These are phyloP conservation scores for Arothron firmamentum DNA, from an alignment of 2,113 vertebrate genomes.

Conservation along the genomic window DNA sequence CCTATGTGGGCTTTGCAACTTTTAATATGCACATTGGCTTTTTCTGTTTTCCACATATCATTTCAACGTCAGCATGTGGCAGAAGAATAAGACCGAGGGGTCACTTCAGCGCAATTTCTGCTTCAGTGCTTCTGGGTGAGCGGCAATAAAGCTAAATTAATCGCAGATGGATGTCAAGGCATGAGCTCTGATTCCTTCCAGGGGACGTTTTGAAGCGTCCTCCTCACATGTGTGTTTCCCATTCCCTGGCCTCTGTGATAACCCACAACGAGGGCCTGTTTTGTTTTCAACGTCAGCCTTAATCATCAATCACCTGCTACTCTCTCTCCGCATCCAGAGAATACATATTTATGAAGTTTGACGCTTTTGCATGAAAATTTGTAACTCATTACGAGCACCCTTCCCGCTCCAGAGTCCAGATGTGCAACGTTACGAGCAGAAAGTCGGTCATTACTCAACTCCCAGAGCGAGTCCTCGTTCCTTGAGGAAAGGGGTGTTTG, in stretches of 20 bases:
- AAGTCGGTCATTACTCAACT: slow-evolving; percentile 29
- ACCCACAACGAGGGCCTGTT: slow-evolving; percentile 28
- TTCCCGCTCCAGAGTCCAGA: slow-evolving; percentile 58
- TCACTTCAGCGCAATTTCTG: slow-evolving; percentile 33
- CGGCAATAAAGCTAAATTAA: slow-evolving; percentile 55
- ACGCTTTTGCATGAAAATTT: slow-evolving; percentile 59
- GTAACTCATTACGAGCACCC: slow-evolving; percentile 56
- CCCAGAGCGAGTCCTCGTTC: background rate
- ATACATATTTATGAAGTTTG: slow-evolving; percentile 70
- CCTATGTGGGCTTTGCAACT: slow-evolving; percentile 8
- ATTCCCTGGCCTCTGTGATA: slow-evolving; percentile 26
- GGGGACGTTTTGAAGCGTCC: slow-evolving; percentile 30
- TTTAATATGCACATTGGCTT: slow-evolving; percentile 19
- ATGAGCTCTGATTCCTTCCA: slow-evolving; percentile 46
- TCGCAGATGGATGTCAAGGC: slow-evolving; percentile 59
- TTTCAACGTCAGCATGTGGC: slow-evolving; percentile 28
- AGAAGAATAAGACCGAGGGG: slow-evolving; percentile 38
- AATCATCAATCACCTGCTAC: slow-evolving; percentile 52
- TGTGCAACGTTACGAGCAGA: slow-evolving; percentile 46
- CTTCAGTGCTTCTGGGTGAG: slow-evolving; percentile 41
- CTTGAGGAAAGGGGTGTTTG: slow-evolving; percentile 43
- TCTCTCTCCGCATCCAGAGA: slow-evolving; percentile 20
- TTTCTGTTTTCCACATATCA: slow-evolving; percentile 24
- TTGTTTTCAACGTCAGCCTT: slow-evolving; percentile 59
- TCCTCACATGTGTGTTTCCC: slow-evolving; percentile 38